Percentiles rank a stretch among this genome's conserved stretches.
These are phyloP conservation scores for Spodoptera picta DNA, from an alignment of 2,888 invertebrate species.

Conservation along the genomic window DNA sequence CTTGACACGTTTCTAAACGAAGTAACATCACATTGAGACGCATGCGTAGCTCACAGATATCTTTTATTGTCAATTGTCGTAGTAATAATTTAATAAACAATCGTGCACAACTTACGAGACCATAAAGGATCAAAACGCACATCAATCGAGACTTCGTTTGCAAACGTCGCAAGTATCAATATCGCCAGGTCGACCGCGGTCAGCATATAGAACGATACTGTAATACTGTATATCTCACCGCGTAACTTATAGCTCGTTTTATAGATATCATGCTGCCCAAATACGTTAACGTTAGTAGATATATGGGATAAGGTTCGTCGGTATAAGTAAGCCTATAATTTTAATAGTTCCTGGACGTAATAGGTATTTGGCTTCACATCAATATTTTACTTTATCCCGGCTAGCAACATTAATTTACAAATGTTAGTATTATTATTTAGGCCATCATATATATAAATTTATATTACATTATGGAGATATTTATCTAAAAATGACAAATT, in stretches of 20 bases:
- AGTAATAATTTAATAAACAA: constrained; percentile 52
- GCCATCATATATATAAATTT: constrained; percentile 82
- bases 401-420: constrained; percentile 63
- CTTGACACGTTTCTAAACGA: constrained; percentile 79
- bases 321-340: constrained; percentile 58
- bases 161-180: constrained; percentile 75
- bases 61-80: constrained; percentile 62
- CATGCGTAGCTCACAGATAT: constrained; percentile 58
- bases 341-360: constrained; percentile 58
- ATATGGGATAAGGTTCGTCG: constrained; percentile 67
- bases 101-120: constrained; percentile 57
- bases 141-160: constrained; percentile 65
- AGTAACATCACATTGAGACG: constrained; percentile 55
- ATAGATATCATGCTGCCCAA: constrained; percentile 75
- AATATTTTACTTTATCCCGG: constrained; percentile 59
- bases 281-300: constrained; percentile 70
- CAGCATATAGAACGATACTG: constrained; percentile 75
- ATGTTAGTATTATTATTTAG: constrained; percentile 83
- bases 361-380: constrained; percentile 55
- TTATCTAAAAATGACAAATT: constrained; percentile 86
- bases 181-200: constrained; percentile 62
- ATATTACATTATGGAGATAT: constrained; percentile 80
- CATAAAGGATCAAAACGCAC: constrained; percentile 68
- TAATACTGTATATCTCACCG: constrained; percentile 78
- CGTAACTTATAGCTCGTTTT: constrained; percentile 78